These are phyloP conservation scores for Prunella strophiata DNA, from an alignment of 2,797 vertebrate genomes.

Conservation along the genomic window DNA sequence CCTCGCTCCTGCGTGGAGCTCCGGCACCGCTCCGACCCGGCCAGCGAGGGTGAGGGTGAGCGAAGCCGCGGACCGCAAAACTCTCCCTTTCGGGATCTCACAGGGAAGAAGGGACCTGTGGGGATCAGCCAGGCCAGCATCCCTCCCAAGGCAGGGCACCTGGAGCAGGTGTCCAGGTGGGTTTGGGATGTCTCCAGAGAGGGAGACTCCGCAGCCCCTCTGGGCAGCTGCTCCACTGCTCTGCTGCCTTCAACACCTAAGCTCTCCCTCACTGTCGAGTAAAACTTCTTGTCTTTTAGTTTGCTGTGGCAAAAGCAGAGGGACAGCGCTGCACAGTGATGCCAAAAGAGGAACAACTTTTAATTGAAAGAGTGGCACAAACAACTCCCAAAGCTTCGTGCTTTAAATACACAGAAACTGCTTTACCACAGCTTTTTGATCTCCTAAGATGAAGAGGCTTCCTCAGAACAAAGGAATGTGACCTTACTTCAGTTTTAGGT, in stretches of 20 bases:
- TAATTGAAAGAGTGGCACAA: background rate
- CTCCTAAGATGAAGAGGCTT: background rate
- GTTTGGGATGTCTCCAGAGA: background rate
- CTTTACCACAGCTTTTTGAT: background rate
- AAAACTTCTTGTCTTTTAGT: background rate
- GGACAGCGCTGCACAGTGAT: fast-evolving
- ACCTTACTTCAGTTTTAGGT: background rate
- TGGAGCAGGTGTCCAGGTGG: background rate
- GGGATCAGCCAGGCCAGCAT: fast-evolving
- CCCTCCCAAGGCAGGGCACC: background rate
- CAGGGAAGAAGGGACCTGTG: background rate
- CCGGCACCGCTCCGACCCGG: too few relatives aligned
- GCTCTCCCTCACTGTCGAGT: background rate
- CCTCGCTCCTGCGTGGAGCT: too few relatives aligned
- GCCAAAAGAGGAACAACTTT: background rate
- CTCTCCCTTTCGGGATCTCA: too few relatives aligned
- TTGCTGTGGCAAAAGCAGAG: background rate
- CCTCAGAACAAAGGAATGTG: background rate
- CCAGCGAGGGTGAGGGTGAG: too few relatives aligned
- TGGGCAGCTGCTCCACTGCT: background rate
- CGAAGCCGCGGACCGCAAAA: too few relatives aligned
- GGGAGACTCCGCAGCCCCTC: too few relatives aligned
- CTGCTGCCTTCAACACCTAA: background rate
- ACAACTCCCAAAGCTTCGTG: background rate
- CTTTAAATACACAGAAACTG: background rate